Percentiles rank a stretch among this genome's conserved stretches.
These are phyloP conservation scores for Anthoscopus minutus DNA, from an alignment of 2,113 vertebrate genomes.

Conservation along the genomic window DNA sequence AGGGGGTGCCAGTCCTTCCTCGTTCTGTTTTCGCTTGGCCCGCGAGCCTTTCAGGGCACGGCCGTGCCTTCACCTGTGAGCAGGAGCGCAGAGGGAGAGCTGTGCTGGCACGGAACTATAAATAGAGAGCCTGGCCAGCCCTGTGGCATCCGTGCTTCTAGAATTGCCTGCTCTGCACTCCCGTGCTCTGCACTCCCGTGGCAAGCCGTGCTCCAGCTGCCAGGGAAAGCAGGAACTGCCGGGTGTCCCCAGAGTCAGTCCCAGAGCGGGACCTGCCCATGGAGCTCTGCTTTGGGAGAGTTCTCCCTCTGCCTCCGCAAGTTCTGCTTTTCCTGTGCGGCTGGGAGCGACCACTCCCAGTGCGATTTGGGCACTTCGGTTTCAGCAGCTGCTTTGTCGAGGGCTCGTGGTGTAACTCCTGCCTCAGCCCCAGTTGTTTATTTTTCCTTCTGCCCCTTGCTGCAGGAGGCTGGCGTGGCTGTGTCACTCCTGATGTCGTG, in stretches of 20 bases:
- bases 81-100: neutral
- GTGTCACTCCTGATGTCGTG: neutral
- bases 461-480: neutral
- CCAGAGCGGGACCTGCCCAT: neutral
- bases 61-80: neutral
- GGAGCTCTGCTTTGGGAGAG: neutral
- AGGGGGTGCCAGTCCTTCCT: neutral
- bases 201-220: neutral
- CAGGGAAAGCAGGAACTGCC: neutral
- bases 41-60: neutral
- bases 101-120: neutral
- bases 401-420: neutral
- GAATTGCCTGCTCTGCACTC: neutral
- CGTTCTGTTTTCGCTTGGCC: neutral
- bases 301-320: neutral
- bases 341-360: neutral
- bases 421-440: neutral
- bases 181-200: neutral
- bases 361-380: accelerated
- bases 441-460: neutral
- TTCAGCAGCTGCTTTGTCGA: neutral
- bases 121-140: constrained; percentile 9
- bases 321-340: neutral
- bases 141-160: neutral
- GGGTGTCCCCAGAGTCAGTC: neutral